A percentile compares a stretch with the other conserved stretches of the same genome.
These are phyloP conservation scores for Erebia ligea DNA, from an alignment of 2,888 invertebrate genomes.

Conservation along the genomic window DNA sequence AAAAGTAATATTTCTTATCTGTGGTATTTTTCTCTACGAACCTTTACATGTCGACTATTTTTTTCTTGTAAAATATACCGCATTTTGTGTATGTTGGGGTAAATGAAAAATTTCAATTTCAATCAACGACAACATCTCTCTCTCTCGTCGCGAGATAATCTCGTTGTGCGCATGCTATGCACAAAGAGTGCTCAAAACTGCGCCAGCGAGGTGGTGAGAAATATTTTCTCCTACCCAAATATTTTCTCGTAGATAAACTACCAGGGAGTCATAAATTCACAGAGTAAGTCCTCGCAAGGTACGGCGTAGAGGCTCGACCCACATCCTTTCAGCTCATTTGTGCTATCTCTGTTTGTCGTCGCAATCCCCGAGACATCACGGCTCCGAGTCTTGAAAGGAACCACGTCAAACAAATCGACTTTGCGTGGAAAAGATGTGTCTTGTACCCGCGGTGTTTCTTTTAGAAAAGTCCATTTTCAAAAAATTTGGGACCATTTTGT, in stretches of 20 bases:
- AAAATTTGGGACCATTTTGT: background rate
- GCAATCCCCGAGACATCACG: slow-evolving; percentile 63
- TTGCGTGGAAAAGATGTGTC: slow-evolving; percentile 1
- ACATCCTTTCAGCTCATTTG: slow-evolving; percentile 76
- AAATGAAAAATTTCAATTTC: too few species aligned
- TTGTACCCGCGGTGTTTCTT: background rate
- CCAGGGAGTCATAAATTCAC: background rate
- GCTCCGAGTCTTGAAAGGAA: slow-evolving; percentile 36
- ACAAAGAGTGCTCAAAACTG: too few species aligned
- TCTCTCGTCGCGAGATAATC: too few species aligned
- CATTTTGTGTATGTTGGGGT: too few species aligned
- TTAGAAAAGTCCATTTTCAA: background rate
- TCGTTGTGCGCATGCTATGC: too few species aligned
- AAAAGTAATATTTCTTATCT: too few species aligned
- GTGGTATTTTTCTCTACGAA: too few species aligned
- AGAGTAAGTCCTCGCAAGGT: slow-evolving; percentile 13
- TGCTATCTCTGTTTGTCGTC: slow-evolving; percentile 78
- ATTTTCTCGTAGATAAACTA: background rate
- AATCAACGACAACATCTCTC: too few species aligned
- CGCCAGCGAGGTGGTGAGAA: too few species aligned
- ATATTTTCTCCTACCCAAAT: background rate
- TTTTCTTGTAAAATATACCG: too few species aligned
- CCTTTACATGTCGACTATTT: too few species aligned
- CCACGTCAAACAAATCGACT: slow-evolving; percentile 25
- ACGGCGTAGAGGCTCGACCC: slow-evolving; percentile 66